Evolutionary conservation across 2,888 invertebrate species (phyloP), one percentile per base, ranked within the genome.

Genomic region (Germaria angustata): DNA sequence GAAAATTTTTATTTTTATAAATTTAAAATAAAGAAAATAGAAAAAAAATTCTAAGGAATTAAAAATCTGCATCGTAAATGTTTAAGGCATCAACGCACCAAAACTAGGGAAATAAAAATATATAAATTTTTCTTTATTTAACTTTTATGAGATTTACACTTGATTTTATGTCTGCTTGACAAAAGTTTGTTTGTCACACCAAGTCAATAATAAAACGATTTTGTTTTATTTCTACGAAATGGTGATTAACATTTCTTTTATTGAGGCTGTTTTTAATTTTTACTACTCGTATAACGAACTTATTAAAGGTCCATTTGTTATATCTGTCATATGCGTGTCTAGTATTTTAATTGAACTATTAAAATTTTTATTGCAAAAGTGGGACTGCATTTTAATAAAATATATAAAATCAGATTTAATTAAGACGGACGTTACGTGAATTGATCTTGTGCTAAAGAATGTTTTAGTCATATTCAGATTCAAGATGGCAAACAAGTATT

Each of bases 171-270:
- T 46, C 68, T 68, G 49, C 6, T 8, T 13, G 15, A 17, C 28
- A 41, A 17, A 59, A 34, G 13, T 65, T 46, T 44, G 11, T 28
- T 44, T 20, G 34, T 8, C 20, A 9, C 20, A 49, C 7, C 6
- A 24, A 41, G 5, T 0, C 9, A 41, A 15, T 4, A 20, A 34
- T 87, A 84, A n/a, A n/a, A n/a, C n/a, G n/a, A 81, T 63, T 76
- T 57, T 68, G 49, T 82, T 34, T 88, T 87, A 2, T 24, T 20
- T 34, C 63, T 84, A 83, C 85, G 85, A 87, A 88, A 88, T 88
- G 87, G 88, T 87, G 87, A 86, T 88, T 87, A 86, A 87, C 87
- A 87, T 46, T 49, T 63, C 13, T 46, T 49, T 36, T 36, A 28
- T 36, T 55, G 8, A 41, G 32, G n/a, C 13, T 22, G 34, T 53